Evolutionary conservation across 2,888 invertebrate species (phyloP).

Genomic region (Imbricaverruca yamaguchii): DNA sequence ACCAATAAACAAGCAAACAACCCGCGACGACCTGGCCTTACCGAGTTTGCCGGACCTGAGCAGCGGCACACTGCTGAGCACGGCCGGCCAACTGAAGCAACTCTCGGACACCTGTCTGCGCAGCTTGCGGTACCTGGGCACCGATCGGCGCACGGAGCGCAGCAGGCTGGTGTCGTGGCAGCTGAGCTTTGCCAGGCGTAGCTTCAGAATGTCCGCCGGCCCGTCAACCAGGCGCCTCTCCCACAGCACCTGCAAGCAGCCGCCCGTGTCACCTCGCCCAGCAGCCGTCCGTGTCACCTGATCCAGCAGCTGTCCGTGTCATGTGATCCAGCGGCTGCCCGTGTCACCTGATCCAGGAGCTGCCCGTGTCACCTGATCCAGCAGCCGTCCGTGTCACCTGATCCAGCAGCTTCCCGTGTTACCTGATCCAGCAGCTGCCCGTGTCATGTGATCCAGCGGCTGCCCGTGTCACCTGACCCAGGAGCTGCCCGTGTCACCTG

Average conservation of each 20-base stretch:
- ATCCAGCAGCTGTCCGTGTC: not conserved
- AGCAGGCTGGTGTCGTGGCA: not conserved
- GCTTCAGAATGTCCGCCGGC: not conserved
- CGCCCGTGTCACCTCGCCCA: not conserved
- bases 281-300: not conserved
- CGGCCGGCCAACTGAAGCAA: not conserved
- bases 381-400: not conserved
- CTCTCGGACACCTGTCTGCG: not conserved
- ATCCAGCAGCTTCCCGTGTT: not conserved
- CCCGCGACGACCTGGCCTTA: too few species aligned
- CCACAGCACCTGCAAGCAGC: not conserved
- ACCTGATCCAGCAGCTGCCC: not conserved
- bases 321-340: not conserved
- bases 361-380: not conserved
- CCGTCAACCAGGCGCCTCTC: not conserved
- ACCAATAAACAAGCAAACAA: too few species aligned
- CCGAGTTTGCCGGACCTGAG: not conserved
- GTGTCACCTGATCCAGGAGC: not conserved
- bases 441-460: too few species aligned
- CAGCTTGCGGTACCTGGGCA: not conserved
- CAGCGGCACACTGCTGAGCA: not conserved
- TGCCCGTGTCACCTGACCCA: too few species aligned
- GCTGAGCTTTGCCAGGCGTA: not conserved
- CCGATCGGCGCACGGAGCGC: not conserved
- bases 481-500: too few species aligned